Conservation (phyloP, 2,888 invertebrate species). For the Zonitis immaculata region DNA sequence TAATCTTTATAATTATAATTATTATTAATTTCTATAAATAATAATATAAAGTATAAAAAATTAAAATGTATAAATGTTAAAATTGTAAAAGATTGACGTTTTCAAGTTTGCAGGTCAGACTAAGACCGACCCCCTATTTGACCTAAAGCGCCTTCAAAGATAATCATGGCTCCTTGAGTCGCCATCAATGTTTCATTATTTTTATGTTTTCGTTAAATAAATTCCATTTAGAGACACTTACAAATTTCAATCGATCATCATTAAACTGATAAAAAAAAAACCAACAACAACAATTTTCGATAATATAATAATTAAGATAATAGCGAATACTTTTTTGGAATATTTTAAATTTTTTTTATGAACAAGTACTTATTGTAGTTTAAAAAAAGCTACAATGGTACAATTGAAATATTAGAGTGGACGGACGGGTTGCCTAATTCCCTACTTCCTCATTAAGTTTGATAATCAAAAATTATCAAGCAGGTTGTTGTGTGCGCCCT, state of each 20-base stretch:
- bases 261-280: no score
- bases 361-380: no score
- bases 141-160: slow-evolving; percentile 29
- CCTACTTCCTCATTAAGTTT: slow-evolving; percentile 35
- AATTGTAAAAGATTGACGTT: slow-evolving; percentile 27
- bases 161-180: slow-evolving; percentile 20
- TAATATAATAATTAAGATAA: no score
- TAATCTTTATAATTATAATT: slow-evolving; percentile 17
- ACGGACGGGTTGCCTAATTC: slow-evolving; percentile 33
- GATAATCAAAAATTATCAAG: slow-evolving; percentile 20
- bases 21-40: not conserved
- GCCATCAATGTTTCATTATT: slow-evolving; percentile 18
- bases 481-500: slow-evolving; percentile 21
- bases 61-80: not conserved
- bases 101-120: slow-evolving; percentile 31
- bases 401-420: slow-evolving; percentile 14
- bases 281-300: no score
- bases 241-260: no score
- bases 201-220: slow-evolving; percentile 17
- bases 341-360: no score
- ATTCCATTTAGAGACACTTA: no score
- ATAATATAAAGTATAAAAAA: no score
- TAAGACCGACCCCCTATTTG: slow-evolving; percentile 27
- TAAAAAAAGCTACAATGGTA: not conserved
- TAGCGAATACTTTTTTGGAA: no score